Evolutionary conservation across 2,113 vertebrate species (phyloP), one percentile per base, ranked within the genome.

Genomic region (Vidua macroura): DNA sequence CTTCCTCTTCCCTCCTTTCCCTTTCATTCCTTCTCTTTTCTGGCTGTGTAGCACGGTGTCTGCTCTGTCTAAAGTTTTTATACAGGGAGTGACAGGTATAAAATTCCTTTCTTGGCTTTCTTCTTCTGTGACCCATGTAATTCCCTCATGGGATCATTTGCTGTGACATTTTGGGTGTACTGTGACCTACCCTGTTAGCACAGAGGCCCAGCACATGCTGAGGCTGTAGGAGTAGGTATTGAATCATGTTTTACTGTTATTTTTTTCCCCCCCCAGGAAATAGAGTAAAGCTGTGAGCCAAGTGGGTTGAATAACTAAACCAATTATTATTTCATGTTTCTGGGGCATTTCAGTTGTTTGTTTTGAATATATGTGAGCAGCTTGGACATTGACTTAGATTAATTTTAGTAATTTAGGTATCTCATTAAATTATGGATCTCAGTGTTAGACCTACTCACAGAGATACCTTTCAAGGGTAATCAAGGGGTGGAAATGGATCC

Each of bases 101-200:
- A 92, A 95, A 94, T 90, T 76, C n/a, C 69, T 87, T 96, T 91
- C 87, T 91, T 86, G 78, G 25, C 67, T 90, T 53, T 92, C 74
- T 93, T 72, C 72, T 86, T 78, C 51, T 82, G 43, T 91, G 92
- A 78, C 83, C 94, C 60, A 22, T 84, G 88, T 90, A 93, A 86
- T 95, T 96, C 91, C 64, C 64, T 91, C 73, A 52, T 72, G 91
- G 87, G 95, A 89, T 96, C 86, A 84, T 94, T 94, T 96, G 76
- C 91, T 92, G 80, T 94, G 92, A 94, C 92, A 84, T 95, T 95
- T 52, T 91, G 92, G 86, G 80, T 82, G 48, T 83, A 64, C 60
- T 15, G 4, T 95, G 94, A 92, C 94, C 92, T 92, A 72, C 83
- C 83, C 76, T 95, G 73, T 96, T 96, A 95, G 73, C 86, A 66